Evolutionary conservation across 1,140 invertebrate species (phyloP).

Genomic region (Prorops nasuta): DNA sequence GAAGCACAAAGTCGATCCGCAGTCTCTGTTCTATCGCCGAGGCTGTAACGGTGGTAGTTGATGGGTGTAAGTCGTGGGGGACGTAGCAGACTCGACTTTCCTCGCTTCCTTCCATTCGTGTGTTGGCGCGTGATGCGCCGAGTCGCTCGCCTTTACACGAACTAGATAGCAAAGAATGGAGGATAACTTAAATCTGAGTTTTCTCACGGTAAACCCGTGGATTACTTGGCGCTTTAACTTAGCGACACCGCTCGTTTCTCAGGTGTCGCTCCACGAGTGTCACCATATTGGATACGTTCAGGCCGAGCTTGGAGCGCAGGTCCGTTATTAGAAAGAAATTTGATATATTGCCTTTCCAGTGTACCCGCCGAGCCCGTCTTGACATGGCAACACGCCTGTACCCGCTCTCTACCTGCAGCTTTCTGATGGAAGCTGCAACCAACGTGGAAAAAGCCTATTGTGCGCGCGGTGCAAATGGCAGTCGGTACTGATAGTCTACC

Average conservation of each 20-base stretch:
- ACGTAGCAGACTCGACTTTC: too few relatives aligned
- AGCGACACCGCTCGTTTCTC: constrained; percentile 42
- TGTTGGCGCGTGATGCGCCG: too few relatives aligned
- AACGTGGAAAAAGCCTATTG: constrained; percentile 12
- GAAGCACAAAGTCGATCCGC: constrained; percentile 24
- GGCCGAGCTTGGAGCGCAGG: constrained; percentile 3
- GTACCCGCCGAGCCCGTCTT: background rate
- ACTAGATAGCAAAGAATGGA: constrained; percentile 18
- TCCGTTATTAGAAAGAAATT: constrained; percentile 47
- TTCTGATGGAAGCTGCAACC: constrained; percentile 4
- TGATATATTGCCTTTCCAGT: constrained; percentile 34
- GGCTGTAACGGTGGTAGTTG: background rate
- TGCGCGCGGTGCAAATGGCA: constrained; percentile 5
- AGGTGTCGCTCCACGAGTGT: constrained; percentile 38
- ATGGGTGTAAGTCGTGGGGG: background rate
- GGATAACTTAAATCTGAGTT: constrained; percentile 46
- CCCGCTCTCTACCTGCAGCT: background rate
- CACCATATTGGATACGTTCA: constrained; percentile 46
- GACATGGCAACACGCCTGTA: constrained; percentile 4
- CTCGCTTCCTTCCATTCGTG: too few relatives aligned
- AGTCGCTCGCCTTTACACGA: background rate
- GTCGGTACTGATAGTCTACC: too few relatives aligned
- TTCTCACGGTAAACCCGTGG: constrained; percentile 40
- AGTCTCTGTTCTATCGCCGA: background rate
- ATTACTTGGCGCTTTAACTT: constrained; percentile 47